Evolutionary conservation across 1,140 invertebrate species (phyloP), one percentile per base, ranked within the genome.

Genomic region (Drosophila arawakana): DNA sequence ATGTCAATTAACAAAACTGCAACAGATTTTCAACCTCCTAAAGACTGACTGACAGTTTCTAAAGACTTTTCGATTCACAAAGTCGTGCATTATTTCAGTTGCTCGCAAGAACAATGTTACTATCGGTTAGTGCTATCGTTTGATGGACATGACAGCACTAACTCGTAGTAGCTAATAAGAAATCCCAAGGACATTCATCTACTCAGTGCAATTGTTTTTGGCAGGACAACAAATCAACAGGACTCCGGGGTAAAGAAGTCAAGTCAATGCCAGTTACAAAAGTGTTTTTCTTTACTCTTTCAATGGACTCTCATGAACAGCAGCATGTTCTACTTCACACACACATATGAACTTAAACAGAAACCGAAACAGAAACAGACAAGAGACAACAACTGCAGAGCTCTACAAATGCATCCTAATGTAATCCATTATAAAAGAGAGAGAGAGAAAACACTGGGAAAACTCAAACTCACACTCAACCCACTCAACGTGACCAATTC

Each of bases 161-260:
- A 46, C 43, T 18, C 4, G 34, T 13, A 58, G 37, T 25, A 55
- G 65, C 37, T 73, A 73, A 69, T 73, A 57, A 15, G 39, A 46
- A 49, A 13, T 43, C 71, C 65, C 71, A 73, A 65, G 60, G 75
- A 60, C 79, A 85, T 86, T 85, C 69, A 78, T 71, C 68, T 73
- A 78, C 82, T 85, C 79, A 86, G 69, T 81, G 65, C 72, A 79
- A 86, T 76, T 79, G 72, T 75, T 84, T 55, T 72, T 62, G 73
- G 69, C 77, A 80, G 69, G 68, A 61, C 60, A 79, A 82, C 82
- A 86, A 86, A 86, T 86, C 82, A 86, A 82, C 75, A 54, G 68
- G 73, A 67, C 83, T 74, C 80, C 43, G 37, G 83, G 79, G 83
- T 68, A 58, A 52, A 70, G 59, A 73, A 72, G 78, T 76, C 67